These are phyloP conservation scores for Melanaphis sacchari DNA, from an alignment of 1,140 invertebrate genomes.

Conservation along the genomic window DNA sequence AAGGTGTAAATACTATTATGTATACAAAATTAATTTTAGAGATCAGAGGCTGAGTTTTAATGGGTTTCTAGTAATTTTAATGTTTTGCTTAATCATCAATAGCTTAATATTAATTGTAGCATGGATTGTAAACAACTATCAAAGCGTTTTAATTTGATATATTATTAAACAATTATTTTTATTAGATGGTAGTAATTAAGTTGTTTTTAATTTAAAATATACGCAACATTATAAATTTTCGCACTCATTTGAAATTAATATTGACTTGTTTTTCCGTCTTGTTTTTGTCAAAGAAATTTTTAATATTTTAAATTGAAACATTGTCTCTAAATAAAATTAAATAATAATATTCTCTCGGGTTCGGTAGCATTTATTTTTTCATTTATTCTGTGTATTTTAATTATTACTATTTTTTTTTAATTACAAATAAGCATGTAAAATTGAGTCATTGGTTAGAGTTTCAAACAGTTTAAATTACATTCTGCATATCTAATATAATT, in stretches of 20 bases:
- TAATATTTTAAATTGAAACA: not conserved
- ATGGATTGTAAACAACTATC: not conserved
- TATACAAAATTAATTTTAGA: not conserved
- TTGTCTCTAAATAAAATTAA: not conserved
- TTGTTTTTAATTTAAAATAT: not conserved
- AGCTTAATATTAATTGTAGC: not conserved
- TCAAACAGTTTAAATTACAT: not conserved
- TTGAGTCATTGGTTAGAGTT: not conserved
- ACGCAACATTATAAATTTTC: not conserved
- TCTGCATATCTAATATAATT: not conserved
- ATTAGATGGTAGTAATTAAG: too few relatives aligned
- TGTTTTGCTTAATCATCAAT: not conserved
- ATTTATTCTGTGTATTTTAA: not conserved
- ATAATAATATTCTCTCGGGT: not conserved
- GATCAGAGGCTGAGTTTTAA: not conserved
- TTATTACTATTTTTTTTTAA: not conserved
- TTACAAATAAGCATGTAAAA: not conserved
- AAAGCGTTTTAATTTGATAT: not conserved
- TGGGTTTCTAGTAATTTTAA: not conserved
- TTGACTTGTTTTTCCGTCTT: not conserved
- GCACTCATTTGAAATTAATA: not conserved
- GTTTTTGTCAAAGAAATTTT: not conserved
- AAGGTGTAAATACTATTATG: not conserved
- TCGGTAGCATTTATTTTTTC: not conserved
- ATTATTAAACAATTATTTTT: not conserved